Evolutionary conservation across 1,140 invertebrate species (phyloP).

Genomic region (Lepidurus couesii): DNA sequence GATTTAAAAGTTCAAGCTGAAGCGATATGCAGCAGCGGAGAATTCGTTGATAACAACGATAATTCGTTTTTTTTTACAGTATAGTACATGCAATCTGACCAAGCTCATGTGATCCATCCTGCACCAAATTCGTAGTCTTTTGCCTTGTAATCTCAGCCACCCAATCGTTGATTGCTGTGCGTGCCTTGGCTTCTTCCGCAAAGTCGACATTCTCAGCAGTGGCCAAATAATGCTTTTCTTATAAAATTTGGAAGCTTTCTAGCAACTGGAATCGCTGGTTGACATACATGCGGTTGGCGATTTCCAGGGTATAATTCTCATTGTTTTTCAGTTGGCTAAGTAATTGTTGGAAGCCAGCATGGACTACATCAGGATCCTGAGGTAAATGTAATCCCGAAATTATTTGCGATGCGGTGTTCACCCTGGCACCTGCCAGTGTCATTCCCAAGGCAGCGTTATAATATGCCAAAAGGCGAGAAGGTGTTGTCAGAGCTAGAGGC

Average conservation of each 20-base stretch:
- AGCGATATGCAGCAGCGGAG: conserved; percentile 74
- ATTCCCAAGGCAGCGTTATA: neutral
- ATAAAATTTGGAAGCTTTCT: conserved; percentile 45
- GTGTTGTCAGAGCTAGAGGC: no score
- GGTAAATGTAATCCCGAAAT: neutral
- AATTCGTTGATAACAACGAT: conserved; percentile 70
- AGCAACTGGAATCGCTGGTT: conserved; percentile 49
- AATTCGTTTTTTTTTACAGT: no score
- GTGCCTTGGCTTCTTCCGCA: conserved; percentile 39
- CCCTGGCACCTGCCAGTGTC: no score
- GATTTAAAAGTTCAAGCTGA: no score
- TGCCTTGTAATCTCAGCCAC: conserved; percentile 63
- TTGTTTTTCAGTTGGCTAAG: neutral
- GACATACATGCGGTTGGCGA: conserved; percentile 60
- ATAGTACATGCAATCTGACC: no score
- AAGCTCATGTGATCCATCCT: no score
- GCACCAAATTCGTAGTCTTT: conserved; percentile 56
- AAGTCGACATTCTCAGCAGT: conserved; percentile 54
- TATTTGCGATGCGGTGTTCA: neutral
- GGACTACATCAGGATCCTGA: neutral
- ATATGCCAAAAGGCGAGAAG: neutral
- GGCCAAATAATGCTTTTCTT: conserved; percentile 51
- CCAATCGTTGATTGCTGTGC: conserved; percentile 60
- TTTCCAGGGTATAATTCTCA: conserved; percentile 45
- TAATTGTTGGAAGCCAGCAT: neutral